These are phyloP conservation scores for Reinhardtius hippoglossoides DNA, from an alignment of 2,113 vertebrate species.

Conservation along the genomic window DNA sequence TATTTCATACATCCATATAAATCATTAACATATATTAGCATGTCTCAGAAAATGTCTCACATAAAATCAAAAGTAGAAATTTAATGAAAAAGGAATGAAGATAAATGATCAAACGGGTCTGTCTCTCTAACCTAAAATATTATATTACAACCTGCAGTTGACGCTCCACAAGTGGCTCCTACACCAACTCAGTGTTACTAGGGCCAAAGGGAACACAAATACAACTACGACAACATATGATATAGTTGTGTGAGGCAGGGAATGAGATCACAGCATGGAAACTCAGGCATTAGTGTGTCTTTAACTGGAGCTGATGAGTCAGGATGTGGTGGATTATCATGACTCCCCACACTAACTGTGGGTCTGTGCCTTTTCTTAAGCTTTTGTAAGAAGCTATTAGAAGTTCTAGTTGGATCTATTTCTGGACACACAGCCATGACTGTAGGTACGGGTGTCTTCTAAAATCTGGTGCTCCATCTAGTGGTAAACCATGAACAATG, in stretches of 20 bases:
- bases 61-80: no score
- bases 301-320: background rate
- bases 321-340: background rate
- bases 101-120: no score
- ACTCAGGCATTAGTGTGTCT: background rate
- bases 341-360: background rate
- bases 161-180: background rate
- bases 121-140: no score
- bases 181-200: background rate
- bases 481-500: background rate
- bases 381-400: background rate
- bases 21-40: no score
- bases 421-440: background rate
- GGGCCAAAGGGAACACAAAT: background rate
- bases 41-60: no score
- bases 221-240: slow-evolving; percentile 9
- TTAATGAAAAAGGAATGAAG: no score
- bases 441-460: background rate
- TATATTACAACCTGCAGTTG: background rate
- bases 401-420: slow-evolving; percentile 14
- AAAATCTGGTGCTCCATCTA: background rate
- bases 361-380: background rate
- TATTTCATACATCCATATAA: no score
- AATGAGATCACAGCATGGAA: background rate
- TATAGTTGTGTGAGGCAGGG: background rate